Evolutionary conservation across 2,113 vertebrate genomes (phyloP).

Genomic region (Upupa epops): DNA sequence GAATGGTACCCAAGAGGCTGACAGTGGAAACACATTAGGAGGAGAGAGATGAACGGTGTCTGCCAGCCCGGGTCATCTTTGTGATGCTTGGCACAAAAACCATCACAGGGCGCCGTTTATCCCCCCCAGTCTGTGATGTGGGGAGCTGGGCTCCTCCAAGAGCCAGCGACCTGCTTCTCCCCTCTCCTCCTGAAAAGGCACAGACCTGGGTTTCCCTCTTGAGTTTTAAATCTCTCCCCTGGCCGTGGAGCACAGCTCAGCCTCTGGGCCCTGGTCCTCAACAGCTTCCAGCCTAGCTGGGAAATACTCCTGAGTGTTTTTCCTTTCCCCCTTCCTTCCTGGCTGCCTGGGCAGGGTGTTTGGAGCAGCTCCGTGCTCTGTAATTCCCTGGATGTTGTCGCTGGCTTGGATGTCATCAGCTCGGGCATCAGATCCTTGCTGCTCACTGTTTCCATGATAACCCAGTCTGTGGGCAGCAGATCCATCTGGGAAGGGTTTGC

Average conservation of each 20-base stretch:
- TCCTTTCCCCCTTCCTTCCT: background rate
- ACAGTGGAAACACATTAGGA: background rate
- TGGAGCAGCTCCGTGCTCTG: background rate
- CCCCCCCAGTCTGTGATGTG: fast-evolving
- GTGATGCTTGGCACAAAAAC: background rate
- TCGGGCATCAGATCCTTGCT: background rate
- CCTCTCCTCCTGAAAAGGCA: fast-evolving
- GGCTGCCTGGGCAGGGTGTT: background rate
- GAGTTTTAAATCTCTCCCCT: background rate
- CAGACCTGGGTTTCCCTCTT: background rate
- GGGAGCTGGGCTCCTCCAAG: background rate
- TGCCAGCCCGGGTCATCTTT: background rate
- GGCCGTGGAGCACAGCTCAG: background rate
- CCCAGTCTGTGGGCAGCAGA: background rate
- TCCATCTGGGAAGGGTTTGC: background rate
- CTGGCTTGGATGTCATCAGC: background rate
- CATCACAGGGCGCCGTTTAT: background rate
- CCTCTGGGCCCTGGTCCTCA: background rate
- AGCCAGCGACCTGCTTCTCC: fast-evolving
- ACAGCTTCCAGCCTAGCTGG: background rate
- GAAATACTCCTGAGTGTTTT: background rate
- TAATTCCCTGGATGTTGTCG: background rate
- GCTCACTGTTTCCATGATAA: background rate
- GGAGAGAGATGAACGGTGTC: background rate
- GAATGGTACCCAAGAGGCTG: background rate